Evolutionary conservation across 2,888 invertebrate genomes (phyloP), one percentile per base, ranked within the genome.

Genomic region (Drosophila greeni): DNA sequence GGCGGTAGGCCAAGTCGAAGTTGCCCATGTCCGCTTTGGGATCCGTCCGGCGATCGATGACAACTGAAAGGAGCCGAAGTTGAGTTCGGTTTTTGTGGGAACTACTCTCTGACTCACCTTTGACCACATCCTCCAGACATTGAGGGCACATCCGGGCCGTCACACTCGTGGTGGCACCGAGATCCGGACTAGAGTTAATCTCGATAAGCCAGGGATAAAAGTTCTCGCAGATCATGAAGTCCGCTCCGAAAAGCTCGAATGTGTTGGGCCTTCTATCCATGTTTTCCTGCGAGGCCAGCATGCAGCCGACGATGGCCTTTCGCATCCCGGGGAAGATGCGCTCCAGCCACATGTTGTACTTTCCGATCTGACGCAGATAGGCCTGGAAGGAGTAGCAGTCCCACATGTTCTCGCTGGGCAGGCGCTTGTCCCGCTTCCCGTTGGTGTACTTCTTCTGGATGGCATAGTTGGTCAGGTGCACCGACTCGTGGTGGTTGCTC

Each of bases 351-450:
- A 93, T 92, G 67, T 94, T 92, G 66, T 91, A 92, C 80, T 94
- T 92, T 26, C 95, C 96, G 79, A 94, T 93, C 88, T 88, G 88
- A 0, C 87, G 83, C 4, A 88, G 67, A 56, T 88, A 87, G 0
- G 87, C 87, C 66, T 95, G 93, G 88, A 98, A 94, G 61, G 95
- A 92, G 85, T 95, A 91, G 86, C 94, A 93, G 78, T 96, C 96
- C 98, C 98, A 98, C 97, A 98, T 98, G 86, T 97, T 97, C 85
- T 97, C 96, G 56, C 92, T 91, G 0, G 97, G 97, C 56, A 98
- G 89, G 2, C 93, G 91, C 85, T 94, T 91, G 88, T 95, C 92
- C 68, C 95, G 90, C 64, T 94, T 91, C 2, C 90, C 91, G 20
- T 90, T 91, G 80, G 94, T 94, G 84, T 97, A 97, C 87, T 95